These are phyloP conservation scores for Antheraea mylitta DNA, from an alignment of 1,140 invertebrate species.

Conservation along the genomic window DNA sequence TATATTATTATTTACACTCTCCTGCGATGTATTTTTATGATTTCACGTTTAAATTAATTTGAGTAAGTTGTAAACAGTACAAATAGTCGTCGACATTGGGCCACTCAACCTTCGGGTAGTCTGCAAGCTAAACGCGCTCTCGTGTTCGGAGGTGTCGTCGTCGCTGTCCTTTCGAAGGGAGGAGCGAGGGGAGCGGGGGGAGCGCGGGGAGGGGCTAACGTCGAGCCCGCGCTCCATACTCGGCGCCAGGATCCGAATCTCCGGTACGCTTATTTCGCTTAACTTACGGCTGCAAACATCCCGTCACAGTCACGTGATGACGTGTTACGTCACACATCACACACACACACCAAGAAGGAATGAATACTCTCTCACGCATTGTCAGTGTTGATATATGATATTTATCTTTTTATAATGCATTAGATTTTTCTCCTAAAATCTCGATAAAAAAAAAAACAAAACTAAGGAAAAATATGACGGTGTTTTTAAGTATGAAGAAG, in stretches of 20 bases:
- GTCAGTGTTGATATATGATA: no score
- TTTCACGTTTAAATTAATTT: not conserved
- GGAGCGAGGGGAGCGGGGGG: conserved; percentile 30
- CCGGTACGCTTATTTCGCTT: conserved; percentile 84
- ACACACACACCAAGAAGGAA: no score
- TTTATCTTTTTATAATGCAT: no score
- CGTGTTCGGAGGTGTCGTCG: conserved; percentile 69
- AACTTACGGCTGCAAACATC: conserved; percentile 82
- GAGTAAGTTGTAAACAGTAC: conserved; percentile 17
- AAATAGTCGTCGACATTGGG: conserved; percentile 31
- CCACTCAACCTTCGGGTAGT: conserved; percentile 59
- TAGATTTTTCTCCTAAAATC: no score
- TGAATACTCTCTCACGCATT: no score
- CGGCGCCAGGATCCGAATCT: conserved; percentile 88
- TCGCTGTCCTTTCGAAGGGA: conserved; percentile 33
- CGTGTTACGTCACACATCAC: no score
- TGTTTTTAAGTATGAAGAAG: no score
- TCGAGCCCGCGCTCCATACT: conserved; percentile 88
- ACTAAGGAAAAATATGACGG: no score
- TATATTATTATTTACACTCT: no score
- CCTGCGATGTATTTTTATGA: no score
- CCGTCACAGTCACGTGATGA: conserved; percentile 10
- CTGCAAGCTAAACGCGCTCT: conserved; percentile 73
- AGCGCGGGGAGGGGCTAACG: conserved; percentile 48
- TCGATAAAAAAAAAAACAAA: no score